Percentiles rank a stretch among this genome's conserved stretches.
These are phyloP conservation scores for Hypotaenidia okinawae DNA, from an alignment of 2,797 vertebrate genomes.

Conservation along the genomic window DNA sequence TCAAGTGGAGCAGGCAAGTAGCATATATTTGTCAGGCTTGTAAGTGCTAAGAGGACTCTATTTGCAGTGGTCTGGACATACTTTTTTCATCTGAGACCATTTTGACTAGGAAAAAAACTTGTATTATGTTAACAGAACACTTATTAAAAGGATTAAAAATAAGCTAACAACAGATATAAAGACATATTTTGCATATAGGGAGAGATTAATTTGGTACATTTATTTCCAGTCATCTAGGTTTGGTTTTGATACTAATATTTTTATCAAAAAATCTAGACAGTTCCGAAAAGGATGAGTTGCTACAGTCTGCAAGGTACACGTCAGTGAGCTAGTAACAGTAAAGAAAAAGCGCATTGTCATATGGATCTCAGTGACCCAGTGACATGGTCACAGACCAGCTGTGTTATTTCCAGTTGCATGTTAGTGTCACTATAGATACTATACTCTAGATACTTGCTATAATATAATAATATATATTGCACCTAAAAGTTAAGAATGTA, in stretches of 20 bases:
- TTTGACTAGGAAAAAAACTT: not conserved
- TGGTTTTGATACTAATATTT: conserved; percentile 12
- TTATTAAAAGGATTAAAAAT: conserved; percentile 13
- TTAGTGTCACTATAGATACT: not conserved
- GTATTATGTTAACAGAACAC: not conserved
- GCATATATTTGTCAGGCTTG: not conserved
- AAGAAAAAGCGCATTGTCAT: not conserved
- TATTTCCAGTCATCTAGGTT: not conserved
- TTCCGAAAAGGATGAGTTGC: not conserved
- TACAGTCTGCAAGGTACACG: not conserved
- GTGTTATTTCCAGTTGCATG: not conserved
- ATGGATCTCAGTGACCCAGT: not conserved
- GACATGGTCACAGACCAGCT: not conserved
- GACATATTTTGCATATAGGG: not conserved
- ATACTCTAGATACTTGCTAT: not conserved
- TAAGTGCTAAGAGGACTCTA: not conserved
- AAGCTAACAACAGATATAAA: not conserved
- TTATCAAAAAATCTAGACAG: not conserved
- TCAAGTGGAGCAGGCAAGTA: not conserved
- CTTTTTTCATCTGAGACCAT: not conserved
- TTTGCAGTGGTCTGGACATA: not conserved
- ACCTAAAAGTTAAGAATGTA: not conserved
- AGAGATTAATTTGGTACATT: conserved; percentile 16
- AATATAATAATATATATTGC: not conserved
- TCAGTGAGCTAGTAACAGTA: not conserved